phyloP scores from a whole-genome alignment of 2,888 invertebrate genomes.

The Pantelozetes paolii region DNA sequence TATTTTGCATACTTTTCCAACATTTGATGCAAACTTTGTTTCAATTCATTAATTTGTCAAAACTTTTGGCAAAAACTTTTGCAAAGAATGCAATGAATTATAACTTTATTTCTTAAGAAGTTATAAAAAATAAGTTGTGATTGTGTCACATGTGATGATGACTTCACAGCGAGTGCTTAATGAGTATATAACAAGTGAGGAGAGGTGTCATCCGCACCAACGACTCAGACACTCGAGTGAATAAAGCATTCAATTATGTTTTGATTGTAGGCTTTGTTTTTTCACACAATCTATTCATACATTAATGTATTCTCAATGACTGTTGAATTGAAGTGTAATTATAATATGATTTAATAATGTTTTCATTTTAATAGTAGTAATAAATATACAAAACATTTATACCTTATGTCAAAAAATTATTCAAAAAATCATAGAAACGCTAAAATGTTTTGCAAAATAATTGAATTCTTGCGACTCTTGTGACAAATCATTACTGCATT shows the following conservation, averaged over 20 bases:
- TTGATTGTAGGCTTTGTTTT: slow-evolving; percentile 28
- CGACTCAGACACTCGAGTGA: slow-evolving; percentile 1
- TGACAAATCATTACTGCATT: not conserved
- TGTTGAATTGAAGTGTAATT: slow-evolving; percentile 3
- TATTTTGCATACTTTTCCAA: not conserved
- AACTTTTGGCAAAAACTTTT: not conserved
- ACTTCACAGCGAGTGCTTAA: slow-evolving; percentile 2
- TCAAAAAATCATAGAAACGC: not conserved
- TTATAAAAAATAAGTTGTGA: not conserved
- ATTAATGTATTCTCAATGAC: slow-evolving; percentile 1
- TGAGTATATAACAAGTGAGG: slow-evolving; percentile 21
- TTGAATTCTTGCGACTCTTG: not conserved
- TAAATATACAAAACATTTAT: slow-evolving; percentile 3
- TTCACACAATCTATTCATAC: slow-evolving; percentile 23
- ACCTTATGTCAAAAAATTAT: not conserved
- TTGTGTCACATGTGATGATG: slow-evolving; percentile 2
- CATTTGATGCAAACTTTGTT: not conserved
- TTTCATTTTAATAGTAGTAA: not conserved
- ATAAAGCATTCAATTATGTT: not conserved
- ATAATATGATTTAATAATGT: not conserved
- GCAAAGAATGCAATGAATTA: not conserved
- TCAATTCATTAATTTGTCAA: not conserved
- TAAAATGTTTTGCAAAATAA: not conserved
- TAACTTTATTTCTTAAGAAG: not conserved
- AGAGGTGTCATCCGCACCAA: slow-evolving; percentile 13